phyloP scores from a whole-genome alignment of 2,113 vertebrate species.

The Hippopotamus amphibius region DNA sequence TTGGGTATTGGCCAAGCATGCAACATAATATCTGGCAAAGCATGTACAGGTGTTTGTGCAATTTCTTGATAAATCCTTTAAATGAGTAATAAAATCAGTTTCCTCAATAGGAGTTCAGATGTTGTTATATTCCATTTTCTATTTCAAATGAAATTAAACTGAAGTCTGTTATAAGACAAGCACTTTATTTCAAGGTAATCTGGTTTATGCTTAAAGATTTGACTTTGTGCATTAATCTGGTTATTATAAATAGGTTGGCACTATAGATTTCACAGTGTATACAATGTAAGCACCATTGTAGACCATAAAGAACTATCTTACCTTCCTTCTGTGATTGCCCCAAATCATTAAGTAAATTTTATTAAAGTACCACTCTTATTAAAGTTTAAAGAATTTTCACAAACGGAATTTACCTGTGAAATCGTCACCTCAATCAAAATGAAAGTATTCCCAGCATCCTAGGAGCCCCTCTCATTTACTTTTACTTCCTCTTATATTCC shows the following conservation, averaged over 20 bases:
- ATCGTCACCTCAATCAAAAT: not conserved
- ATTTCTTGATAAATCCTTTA: not conserved
- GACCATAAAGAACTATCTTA: not conserved
- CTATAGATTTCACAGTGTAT: not conserved
- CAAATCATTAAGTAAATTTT: not conserved
- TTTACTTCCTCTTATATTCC: fast-evolving
- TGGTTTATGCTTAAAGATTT: not conserved
- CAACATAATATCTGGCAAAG: not conserved
- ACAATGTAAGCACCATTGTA: not conserved
- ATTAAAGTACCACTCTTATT: not conserved
- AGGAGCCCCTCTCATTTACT: fast-evolving
- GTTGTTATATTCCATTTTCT: not conserved
- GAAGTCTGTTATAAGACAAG: not conserved
- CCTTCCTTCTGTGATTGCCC: too few species aligned
- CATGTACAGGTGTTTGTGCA: not conserved
- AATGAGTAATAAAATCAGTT: not conserved
- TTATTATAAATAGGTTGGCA: not conserved
- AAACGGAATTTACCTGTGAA: not conserved
- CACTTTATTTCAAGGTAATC: not conserved
- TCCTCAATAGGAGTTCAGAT: not conserved
- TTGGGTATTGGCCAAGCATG: not conserved
- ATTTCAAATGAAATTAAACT: slow-evolving; percentile 28
- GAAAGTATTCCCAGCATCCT: not conserved
- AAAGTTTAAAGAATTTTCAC: not conserved
- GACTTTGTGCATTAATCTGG: not conserved